These are phyloP conservation scores for Manacus vitellinus DNA, from an alignment of 2,113 vertebrate species.

Conservation along the genomic window DNA sequence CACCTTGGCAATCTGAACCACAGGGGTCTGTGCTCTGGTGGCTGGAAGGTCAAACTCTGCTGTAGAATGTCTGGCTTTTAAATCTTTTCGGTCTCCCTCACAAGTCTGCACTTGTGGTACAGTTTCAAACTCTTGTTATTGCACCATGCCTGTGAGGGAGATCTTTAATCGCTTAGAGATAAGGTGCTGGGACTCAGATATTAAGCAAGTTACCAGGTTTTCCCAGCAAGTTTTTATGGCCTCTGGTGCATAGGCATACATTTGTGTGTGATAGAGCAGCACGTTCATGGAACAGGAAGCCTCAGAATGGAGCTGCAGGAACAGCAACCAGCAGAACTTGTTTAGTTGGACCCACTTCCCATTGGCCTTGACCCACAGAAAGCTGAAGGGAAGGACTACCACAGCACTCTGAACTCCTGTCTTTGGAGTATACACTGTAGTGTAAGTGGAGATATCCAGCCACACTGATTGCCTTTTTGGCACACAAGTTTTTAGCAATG, in stretches of 20 bases:
- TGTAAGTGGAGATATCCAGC: neutral
- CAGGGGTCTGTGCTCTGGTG: neutral
- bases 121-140: neutral
- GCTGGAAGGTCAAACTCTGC: neutral
- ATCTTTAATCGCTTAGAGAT: neutral
- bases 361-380: neutral
- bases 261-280: neutral
- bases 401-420: neutral
- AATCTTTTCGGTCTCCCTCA: neutral
- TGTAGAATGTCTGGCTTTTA: neutral
- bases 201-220: conserved; percentile 12
- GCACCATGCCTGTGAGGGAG: neutral
- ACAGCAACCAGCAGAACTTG: neutral
- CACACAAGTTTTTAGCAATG: neutral
- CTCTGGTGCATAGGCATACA: neutral
- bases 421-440: neutral
- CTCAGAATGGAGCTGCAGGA: neutral
- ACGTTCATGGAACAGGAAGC: neutral
- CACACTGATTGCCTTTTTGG: neutral
- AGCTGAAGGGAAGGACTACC: neutral
- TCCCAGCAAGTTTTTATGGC: neutral
- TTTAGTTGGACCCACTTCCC: neutral
- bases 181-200: neutral
- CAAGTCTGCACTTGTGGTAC: conserved; percentile 1
- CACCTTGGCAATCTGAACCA: neutral